phyloP scores from a whole-genome alignment of 2,797 vertebrate genomes.

The Margarornis squamiger region DNA sequence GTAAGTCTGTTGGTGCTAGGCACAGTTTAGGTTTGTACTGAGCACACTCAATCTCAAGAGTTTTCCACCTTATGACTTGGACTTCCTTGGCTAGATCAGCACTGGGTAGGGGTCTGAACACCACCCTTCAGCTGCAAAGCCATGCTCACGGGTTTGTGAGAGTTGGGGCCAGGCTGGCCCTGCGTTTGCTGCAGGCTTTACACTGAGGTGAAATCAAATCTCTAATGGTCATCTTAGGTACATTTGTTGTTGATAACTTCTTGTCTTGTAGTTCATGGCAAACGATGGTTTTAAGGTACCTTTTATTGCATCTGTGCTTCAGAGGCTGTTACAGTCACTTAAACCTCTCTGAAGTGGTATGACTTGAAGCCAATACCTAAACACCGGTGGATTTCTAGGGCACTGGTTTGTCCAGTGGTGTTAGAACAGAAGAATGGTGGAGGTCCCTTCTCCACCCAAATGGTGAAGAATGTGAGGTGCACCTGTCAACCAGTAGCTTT shows the following conservation, averaged over 20 bases:
- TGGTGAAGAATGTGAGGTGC: background rate
- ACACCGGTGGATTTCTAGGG: background rate
- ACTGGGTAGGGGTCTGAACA: background rate
- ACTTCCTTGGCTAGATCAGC: background rate
- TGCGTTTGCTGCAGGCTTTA: background rate
- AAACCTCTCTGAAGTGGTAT: background rate
- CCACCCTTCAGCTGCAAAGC: background rate
- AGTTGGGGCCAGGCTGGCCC: background rate
- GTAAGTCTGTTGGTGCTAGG: background rate
- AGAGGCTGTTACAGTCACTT: background rate
- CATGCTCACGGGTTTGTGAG: background rate
- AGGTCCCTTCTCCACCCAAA: background rate
- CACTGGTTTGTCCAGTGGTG: background rate
- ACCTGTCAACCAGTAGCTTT: background rate
- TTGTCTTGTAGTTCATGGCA: background rate
- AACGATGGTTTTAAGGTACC: background rate
- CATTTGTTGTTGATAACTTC: background rate
- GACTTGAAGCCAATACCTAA: background rate
- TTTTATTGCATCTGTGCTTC: background rate
- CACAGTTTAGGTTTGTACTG: background rate
- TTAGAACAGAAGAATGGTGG: background rate
- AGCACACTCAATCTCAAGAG: background rate
- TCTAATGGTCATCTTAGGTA: background rate
- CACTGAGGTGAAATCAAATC: background rate
- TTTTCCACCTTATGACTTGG: background rate